A percentile compares a stretch with the other conserved stretches of the same genome.
phyloP scores from a whole-genome alignment of 1,140 invertebrate genomes.

The Mycetomoellerius zeteki region DNA sequence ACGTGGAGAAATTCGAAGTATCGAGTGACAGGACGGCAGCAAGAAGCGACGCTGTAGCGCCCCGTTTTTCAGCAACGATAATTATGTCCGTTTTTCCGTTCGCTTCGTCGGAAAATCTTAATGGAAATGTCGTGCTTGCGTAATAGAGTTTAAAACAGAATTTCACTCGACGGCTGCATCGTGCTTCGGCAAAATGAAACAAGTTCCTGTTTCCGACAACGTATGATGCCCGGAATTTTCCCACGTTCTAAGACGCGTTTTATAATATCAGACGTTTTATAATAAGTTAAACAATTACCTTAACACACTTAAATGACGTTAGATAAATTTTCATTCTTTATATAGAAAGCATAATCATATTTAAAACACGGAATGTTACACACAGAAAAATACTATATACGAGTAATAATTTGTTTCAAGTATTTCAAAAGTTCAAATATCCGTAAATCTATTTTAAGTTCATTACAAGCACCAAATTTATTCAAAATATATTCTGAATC shows the following conservation, averaged over 20 bases:
- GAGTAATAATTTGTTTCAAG: too few species aligned
- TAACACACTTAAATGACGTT: not conserved
- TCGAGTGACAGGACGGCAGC: conserved; percentile 27
- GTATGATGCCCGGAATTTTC: conserved; percentile 22
- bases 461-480: too few species aligned
- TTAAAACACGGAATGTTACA: not conserved
- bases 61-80: conserved; percentile 55
- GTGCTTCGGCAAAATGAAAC: conserved; percentile 48
- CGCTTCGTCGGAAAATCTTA: conserved; percentile 49
- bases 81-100: conserved; percentile 59
- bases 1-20: conserved; percentile 29
- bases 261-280: not conserved
- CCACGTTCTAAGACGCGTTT: conserved; percentile 22
- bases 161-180: conserved; percentile 41
- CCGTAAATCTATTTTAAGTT: too few species aligned
- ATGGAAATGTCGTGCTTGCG: conserved; percentile 64
- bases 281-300: conserved; percentile 6
- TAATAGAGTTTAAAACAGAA: conserved; percentile 60
- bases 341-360: not conserved
- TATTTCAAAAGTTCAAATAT: too few species aligned
- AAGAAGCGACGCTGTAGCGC: conserved; percentile 24
- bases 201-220: conserved; percentile 46
- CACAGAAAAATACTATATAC: not conserved
- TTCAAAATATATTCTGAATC: too few species aligned
- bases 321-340: not conserved